A percentile compares a stretch with the other conserved stretches of the same genome.
Evolutionary conservation across 2,888 invertebrate genomes (phyloP).

Genomic region (Troglohyphantes excavatus): DNA sequence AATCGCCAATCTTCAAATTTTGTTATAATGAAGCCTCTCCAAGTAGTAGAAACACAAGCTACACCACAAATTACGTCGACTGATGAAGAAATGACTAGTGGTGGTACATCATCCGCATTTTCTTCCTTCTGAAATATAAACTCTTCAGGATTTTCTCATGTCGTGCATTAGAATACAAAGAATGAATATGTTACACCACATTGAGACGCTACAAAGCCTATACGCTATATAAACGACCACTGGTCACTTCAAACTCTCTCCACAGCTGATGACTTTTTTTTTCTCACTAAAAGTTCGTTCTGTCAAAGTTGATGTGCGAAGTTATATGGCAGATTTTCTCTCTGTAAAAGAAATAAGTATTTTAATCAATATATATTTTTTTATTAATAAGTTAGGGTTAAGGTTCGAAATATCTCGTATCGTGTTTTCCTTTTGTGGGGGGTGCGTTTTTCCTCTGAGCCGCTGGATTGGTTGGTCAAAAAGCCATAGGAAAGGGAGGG

Average conservation of each 20-base stretch:
- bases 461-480: too few species aligned
- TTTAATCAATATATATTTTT: too few species aligned
- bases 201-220: constrained; percentile 21
- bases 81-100: constrained; percentile 33
- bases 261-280: not conserved
- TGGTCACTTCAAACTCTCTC: not conserved
- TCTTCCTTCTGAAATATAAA: not conserved
- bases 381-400: too few species aligned
- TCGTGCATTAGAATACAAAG: constrained; percentile 1
- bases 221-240: constrained; percentile 33
- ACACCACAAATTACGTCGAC: constrained; percentile 32
- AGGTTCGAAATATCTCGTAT: too few species aligned
- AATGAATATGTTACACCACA: constrained; percentile 45
- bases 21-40: too few species aligned
- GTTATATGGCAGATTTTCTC: constrained; percentile 63
- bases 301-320: not conserved
- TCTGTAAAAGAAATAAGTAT: constrained; percentile 32
- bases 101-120: constrained; percentile 38
- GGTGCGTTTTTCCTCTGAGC: too few species aligned
- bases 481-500: too few species aligned
- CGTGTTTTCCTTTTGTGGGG: too few species aligned
- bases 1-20: too few species aligned
- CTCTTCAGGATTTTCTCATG: not conserved
- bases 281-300: not conserved
- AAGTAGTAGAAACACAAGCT: too few species aligned